Evolutionary conservation across 2,888 invertebrate species (phyloP).

Genomic region (Gymnocheta viridis): DNA sequence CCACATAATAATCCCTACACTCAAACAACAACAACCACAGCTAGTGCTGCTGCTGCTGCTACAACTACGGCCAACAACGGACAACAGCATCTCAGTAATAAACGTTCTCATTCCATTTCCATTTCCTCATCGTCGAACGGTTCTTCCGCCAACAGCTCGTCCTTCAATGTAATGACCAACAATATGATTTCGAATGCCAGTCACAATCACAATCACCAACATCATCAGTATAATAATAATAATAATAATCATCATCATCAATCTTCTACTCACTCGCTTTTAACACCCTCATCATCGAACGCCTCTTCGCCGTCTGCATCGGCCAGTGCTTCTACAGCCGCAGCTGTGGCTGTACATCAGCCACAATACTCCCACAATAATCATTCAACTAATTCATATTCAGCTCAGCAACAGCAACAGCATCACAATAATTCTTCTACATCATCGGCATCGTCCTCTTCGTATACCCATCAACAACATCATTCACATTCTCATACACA

Average conservation of each 20-base stretch:
- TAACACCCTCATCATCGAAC: conserved; percentile 70
- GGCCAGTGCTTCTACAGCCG: conserved; percentile 70
- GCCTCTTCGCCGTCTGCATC: conserved; percentile 72
- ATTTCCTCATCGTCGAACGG: conserved; percentile 68
- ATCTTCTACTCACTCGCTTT: conserved; percentile 67
- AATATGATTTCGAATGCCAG: conserved; percentile 64
- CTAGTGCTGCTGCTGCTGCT: conserved; percentile 29
- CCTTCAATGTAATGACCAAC: conserved; percentile 50
- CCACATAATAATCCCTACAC: conserved; percentile 68
- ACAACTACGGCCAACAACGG: neutral
- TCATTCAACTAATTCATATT: conserved; percentile 60
- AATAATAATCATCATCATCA: conserved; percentile 64
- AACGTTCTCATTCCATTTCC: conserved; percentile 70
- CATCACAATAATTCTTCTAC: conserved; percentile 51
- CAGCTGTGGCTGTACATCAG: conserved; percentile 72
- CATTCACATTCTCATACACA: conserved; percentile 66
- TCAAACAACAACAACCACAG: conserved; percentile 60
- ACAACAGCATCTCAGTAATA: conserved; percentile 38
- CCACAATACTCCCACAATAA: conserved; percentile 58
- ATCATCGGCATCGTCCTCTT: conserved; percentile 41
- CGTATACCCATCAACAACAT: conserved; percentile 55
- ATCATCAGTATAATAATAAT: conserved; percentile 53
- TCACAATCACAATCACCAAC: conserved; percentile 60
- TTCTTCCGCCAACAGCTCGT: conserved; percentile 59
- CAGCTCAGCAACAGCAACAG: conserved; percentile 68